phyloP scores from a whole-genome alignment of 2,113 vertebrate species.

The Engraulis encrasicolus region DNA sequence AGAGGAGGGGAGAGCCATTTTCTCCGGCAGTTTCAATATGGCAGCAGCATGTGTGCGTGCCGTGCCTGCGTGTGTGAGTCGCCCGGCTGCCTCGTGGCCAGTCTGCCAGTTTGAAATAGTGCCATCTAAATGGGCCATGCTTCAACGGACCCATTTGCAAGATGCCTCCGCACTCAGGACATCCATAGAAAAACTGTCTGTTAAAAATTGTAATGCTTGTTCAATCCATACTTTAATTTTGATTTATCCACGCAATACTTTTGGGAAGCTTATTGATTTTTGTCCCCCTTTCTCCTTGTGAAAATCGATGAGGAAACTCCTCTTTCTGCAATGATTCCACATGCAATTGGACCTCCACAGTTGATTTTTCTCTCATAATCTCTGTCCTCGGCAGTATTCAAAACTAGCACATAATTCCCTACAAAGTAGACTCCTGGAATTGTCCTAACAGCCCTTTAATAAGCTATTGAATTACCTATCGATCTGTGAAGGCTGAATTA shows the following conservation, averaged over 20 bases:
- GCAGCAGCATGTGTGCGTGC: too few species aligned
- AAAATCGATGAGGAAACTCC: constrained; percentile 40
- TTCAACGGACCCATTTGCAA: constrained; percentile 59
- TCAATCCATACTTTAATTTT: constrained; percentile 49
- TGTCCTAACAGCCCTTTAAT: not conserved
- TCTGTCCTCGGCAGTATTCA: not conserved
- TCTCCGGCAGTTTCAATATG: constrained; percentile 27
- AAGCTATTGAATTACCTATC: not conserved
- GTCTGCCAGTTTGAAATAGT: constrained; percentile 63
- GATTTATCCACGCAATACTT: constrained; percentile 42
- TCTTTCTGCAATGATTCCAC: constrained; percentile 2
- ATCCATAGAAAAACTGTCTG: constrained; percentile 13
- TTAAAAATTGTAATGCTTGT: constrained; percentile 47
- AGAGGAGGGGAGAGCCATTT: constrained; percentile 9
- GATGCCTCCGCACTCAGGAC: constrained; percentile 32
- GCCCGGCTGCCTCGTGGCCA: constrained; percentile 39
- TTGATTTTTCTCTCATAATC: constrained; percentile 5
- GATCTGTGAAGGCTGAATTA: not conserved
- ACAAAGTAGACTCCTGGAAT: too few species aligned
- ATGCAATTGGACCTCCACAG: not conserved
- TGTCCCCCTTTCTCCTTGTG: constrained; percentile 32
- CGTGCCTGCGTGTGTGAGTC: constrained; percentile 51
- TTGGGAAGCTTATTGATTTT: constrained; percentile 48
- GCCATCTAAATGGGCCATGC: constrained; percentile 55
- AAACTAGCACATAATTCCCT: not conserved